Evolutionary conservation across 2,888 invertebrate genomes (phyloP).

Genomic region (Mesodorylaimus sp.): DNA sequence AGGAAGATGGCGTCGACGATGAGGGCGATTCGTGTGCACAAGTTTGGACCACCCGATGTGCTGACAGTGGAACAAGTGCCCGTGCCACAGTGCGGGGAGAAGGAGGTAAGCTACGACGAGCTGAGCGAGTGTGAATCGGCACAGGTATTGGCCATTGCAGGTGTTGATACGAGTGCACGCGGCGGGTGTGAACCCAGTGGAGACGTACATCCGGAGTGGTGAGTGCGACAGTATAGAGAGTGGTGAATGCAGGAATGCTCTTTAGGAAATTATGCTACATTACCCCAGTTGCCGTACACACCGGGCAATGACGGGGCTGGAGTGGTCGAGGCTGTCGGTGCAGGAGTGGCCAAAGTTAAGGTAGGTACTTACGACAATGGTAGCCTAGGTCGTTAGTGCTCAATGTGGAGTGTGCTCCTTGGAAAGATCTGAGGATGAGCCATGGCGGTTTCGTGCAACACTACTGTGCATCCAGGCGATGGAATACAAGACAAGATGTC

Average conservation of each 20-base stretch:
- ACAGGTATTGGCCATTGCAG: conserved; percentile 21
- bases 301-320: conserved; percentile 42
- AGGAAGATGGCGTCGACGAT: too few relatives aligned
- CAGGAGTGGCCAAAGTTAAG: conserved; percentile 32
- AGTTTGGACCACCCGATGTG: conserved; percentile 36
- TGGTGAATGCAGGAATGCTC: too few relatives aligned
- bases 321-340: conserved; percentile 35
- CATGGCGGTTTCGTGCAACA: too few relatives aligned
- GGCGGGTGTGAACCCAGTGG: conserved; percentile 42
- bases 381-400: neutral
- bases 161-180: conserved; percentile 37
- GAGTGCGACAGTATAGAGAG: too few relatives aligned
- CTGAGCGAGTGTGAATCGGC: neutral
- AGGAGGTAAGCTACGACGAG: conserved; percentile 19
- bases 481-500: too few relatives aligned
- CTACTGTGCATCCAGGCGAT: too few relatives aligned
- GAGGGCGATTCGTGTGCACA: conserved; percentile 31
- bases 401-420: neutral
- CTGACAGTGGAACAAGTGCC: conserved; percentile 30
- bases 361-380: conserved; percentile 20
- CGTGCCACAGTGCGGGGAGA: conserved; percentile 20
- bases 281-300: conserved; percentile 38
- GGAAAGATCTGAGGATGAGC: too few relatives aligned
- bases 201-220: conserved; percentile 41
- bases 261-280: conserved; percentile 5